Conservation (phyloP, 2,113 vertebrate genomes). For the Larimichthys polyactis region DNA sequence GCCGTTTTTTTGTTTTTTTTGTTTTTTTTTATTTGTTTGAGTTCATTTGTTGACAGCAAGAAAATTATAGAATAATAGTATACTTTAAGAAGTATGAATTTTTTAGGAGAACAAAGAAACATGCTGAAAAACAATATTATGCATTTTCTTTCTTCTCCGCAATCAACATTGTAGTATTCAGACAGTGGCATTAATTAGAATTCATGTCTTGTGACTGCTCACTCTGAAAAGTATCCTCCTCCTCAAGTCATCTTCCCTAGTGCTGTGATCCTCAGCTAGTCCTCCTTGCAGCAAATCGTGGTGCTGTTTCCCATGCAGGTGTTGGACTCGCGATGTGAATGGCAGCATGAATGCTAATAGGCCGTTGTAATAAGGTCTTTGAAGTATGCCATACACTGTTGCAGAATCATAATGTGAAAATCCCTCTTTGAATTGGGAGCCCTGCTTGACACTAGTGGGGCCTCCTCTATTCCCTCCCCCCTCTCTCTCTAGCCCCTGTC, state of each 20-base stretch:
- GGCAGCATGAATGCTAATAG: slow-evolving; percentile 88
- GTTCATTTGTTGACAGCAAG: background rate
- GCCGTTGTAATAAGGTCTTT: slow-evolving; percentile 85
- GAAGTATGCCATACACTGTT: slow-evolving; percentile 85
- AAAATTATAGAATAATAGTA: background rate
- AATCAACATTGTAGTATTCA: slow-evolving; percentile 41
- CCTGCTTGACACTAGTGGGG: slow-evolving; percentile 65
- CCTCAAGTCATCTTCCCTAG: slow-evolving; percentile 55
- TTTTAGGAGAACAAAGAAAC: slow-evolving; percentile 7
- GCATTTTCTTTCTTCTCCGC: slow-evolving; percentile 1
- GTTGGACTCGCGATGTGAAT: slow-evolving; percentile 81
- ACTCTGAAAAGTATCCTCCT: slow-evolving; percentile 57
- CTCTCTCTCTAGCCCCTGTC: slow-evolving; percentile 36
- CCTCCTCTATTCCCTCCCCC: slow-evolving; percentile 59
- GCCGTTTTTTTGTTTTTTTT: too few species aligned
- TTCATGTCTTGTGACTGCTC: slow-evolving; percentile 59
- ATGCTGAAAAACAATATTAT: slow-evolving; percentile 3
- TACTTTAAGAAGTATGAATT: background rate
- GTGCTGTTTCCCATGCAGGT: slow-evolving; percentile 85
- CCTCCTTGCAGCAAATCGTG: slow-evolving; percentile 79
- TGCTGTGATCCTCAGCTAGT: slow-evolving; percentile 79
- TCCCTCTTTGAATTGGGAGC: slow-evolving; percentile 81
- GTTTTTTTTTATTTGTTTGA: background rate
- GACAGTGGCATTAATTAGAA: slow-evolving; percentile 69
- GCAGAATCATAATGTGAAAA: slow-evolving; percentile 85